Evolutionary conservation across 2,113 vertebrate genomes (phyloP).

Genomic region (Coptodon rendalli): DNA sequence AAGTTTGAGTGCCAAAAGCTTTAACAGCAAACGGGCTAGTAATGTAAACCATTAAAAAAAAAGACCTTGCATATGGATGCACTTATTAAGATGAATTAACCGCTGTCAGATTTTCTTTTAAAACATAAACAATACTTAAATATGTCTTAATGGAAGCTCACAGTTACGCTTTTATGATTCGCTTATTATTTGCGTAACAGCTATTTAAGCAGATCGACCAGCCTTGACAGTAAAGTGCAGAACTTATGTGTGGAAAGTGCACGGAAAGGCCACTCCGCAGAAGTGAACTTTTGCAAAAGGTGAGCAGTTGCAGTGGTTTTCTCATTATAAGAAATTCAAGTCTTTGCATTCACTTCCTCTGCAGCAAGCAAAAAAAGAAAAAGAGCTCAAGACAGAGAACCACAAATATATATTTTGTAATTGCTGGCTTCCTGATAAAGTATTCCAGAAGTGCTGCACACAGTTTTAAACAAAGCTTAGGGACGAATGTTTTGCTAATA

Average conservation of each 20-base stretch:
- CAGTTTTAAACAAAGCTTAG: constrained; percentile 59
- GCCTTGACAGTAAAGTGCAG: background rate
- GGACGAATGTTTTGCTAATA: constrained; percentile 52
- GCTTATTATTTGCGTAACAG: background rate
- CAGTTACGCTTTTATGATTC: background rate
- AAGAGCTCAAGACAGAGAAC: background rate
- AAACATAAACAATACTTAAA: background rate
- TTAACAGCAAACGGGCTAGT: background rate
- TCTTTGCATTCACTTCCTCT: constrained; percentile 43
- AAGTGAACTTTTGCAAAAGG: constrained; percentile 38
- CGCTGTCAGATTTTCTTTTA: background rate
- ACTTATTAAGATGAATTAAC: background rate
- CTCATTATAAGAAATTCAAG: constrained; percentile 56
- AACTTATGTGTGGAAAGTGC: background rate
- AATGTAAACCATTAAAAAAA: background rate
- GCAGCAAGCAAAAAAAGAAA: constrained; percentile 2
- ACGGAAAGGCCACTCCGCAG: constrained; percentile 6
- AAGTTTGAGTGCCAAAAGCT: background rate
- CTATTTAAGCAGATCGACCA: background rate
- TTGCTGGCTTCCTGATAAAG: constrained; percentile 62
- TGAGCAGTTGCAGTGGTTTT: constrained; percentile 39
- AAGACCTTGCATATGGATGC: background rate
- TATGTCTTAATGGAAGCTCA: background rate
- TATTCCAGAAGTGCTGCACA: constrained; percentile 52
- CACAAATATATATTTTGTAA: constrained; percentile 53